A percentile compares a stretch with the other conserved stretches of the same genome.
Evolutionary conservation across 2,888 invertebrate genomes (phyloP).

Genomic region (Chrysopilus asiliformis): DNA sequence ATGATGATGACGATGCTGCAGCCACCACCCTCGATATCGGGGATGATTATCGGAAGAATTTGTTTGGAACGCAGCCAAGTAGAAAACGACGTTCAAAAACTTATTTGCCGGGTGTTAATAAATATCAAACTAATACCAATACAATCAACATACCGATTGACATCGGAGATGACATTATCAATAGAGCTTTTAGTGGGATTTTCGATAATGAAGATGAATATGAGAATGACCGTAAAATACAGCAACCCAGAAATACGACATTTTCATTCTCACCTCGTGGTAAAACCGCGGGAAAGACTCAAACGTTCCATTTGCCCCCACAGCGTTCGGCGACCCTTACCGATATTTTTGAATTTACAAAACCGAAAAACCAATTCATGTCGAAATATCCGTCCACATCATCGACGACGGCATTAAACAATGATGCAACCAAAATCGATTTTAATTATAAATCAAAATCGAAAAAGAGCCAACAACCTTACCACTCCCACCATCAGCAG

Average conservation of each 20-base stretch:
- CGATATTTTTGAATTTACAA: constrained; percentile 28
- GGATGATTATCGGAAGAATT: constrained; percentile 32
- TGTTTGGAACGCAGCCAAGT: constrained; percentile 24
- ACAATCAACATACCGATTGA: no score
- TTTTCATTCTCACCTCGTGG: background rate
- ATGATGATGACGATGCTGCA: constrained; percentile 3
- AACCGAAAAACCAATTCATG: constrained; percentile 9
- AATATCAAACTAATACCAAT: background rate
- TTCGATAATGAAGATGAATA: constrained; percentile 17
- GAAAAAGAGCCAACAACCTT: constrained; percentile 2
- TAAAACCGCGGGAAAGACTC: no score
- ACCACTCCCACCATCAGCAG: no score
- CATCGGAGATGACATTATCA: constrained; percentile 27
- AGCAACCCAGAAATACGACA: constrained; percentile 4
- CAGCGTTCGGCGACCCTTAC: constrained; percentile 25
- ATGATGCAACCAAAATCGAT: constrained; percentile 7
- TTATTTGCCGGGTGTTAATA: background rate
- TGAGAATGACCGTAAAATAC: no score
- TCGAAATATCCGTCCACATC: constrained; percentile 12
- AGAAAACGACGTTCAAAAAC: constrained; percentile 8
- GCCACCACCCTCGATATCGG: no score
- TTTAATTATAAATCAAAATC: constrained; percentile 8
- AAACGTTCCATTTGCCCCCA: constrained; percentile 6
- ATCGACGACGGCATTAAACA: constrained; percentile 3
- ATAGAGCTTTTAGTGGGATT: constrained; percentile 31